These are phyloP conservation scores for Aphis gossypii DNA, from an alignment of 1,140 invertebrate genomes.

Conservation along the genomic window DNA sequence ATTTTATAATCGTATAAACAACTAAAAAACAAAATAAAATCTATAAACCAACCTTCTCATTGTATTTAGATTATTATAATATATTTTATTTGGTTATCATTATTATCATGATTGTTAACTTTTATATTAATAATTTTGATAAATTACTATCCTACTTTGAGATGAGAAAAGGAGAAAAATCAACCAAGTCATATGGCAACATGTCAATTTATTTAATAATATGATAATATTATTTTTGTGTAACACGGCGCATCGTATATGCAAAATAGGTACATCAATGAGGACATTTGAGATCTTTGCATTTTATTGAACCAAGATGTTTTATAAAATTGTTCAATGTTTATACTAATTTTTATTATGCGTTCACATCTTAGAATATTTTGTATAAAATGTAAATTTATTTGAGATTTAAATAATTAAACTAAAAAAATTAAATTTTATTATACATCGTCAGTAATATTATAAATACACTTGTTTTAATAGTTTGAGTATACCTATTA, in stretches of 20 bases:
- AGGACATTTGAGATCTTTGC: neutral
- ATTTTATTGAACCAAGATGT: neutral
- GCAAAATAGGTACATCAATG: neutral
- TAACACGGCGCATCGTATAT: neutral
- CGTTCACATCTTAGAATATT: no score
- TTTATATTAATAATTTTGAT: neutral
- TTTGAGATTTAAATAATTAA: no score
- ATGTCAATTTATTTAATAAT: neutral
- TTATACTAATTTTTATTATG: no score
- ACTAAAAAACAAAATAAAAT: no score
- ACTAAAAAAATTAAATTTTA: no score
- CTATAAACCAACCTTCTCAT: no score
- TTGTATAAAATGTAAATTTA: no score
- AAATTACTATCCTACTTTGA: neutral
- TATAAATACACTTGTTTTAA: no score
- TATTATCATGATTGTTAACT: neutral
- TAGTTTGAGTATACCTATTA: no score
- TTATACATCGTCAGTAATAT: no score
- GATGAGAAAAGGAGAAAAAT: neutral
- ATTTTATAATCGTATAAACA: no score
- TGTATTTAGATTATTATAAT: neutral
- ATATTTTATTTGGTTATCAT: neutral
- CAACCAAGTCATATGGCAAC: neutral
- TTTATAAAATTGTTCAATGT: neutral
- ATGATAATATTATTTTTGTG: neutral